Evolutionary conservation across 2,888 invertebrate genomes (phyloP), one percentile per base, ranked within the genome.

Genomic region (Mycalesis mineus): DNA sequence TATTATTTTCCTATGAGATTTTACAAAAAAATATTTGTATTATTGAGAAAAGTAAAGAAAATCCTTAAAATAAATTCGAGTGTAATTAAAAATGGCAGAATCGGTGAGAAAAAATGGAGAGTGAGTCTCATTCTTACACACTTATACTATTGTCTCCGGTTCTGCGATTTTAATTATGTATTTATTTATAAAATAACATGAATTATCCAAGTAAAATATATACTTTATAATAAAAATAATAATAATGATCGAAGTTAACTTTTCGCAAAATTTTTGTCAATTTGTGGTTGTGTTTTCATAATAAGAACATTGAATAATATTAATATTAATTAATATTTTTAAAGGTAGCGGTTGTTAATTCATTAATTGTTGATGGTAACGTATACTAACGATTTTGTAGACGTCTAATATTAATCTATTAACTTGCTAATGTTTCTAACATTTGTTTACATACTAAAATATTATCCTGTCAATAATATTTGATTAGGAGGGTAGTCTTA

Each of bases 271-370:
- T 22, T 39, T 41, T 40, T 48, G 62, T 62, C 57, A 62, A 62
- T 60, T 62, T 49, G 62, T 37, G 62, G 57, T 62, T 62, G 60
- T 62, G 57, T 55, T 22, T 44, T 58, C 14, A 33, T 55, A 41
- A 22, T 36, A 22, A 44, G 56, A 53, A 45, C 41, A 47, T 49
- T 15, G 33, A 51, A 8, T 33, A 33, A 55, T 47, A 52, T 56
- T 22, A 49, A 47, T 14, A 11, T 33, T 36, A 31, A 61, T 47
- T 40, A 48, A 22, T 36, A 22, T 31, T 55, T 52, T 60, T 57
- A 28, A 39, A 50, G n/a, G n/a, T 17, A 52, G 57, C 50, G 58
- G 52, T 41, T 60, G 57, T 49, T 58, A 33, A 47, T 57, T n/a
- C 6, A 22, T 42, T 9, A 14, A 42, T 42, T 42, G 40, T 41